A percentile compares a stretch with the other conserved stretches of the same genome.
Conservation (phyloP, 2,797 vertebrate species). For the Tragelaphus eurycerus region DNA sequence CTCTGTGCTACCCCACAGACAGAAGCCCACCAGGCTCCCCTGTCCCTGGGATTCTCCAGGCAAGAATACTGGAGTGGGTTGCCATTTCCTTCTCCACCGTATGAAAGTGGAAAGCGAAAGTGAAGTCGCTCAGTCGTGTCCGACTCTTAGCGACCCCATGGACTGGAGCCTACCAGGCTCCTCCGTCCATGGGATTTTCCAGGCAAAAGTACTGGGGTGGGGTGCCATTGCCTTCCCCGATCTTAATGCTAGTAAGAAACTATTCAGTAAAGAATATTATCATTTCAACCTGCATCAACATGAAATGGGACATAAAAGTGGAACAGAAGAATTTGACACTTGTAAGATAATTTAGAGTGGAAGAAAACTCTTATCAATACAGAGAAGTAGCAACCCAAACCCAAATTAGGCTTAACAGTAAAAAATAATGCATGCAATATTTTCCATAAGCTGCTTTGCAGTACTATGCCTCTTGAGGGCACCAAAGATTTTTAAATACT, state of each 20-base stretch:
- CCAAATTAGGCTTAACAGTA: not conserved
- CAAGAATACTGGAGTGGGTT: no score
- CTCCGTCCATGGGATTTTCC: no score
- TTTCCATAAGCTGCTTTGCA: constrained; percentile 27
- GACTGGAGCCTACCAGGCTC: no score
- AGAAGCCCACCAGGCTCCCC: no score
- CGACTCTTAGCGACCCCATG: no score
- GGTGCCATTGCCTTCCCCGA: no score
- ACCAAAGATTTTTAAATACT: constrained; percentile 34
- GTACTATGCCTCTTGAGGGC: constrained; percentile 57
- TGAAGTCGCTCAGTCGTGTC: no score
- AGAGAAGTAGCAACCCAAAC: not conserved
- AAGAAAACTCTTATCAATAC: not conserved
- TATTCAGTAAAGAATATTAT: not conserved
- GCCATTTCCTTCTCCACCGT: no score
- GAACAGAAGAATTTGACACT: not conserved
- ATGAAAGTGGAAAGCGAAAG: no score
- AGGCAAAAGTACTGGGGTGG: no score
- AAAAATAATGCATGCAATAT: not conserved
- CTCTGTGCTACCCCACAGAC: no score
- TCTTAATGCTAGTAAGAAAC: not conserved
- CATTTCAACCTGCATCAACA: not conserved
- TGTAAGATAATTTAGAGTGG: not conserved
- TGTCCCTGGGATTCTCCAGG: no score
- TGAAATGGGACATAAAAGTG: not conserved